Conservation (phyloP, 2,888 invertebrate genomes). For the Endomychus coccineus region DNA sequence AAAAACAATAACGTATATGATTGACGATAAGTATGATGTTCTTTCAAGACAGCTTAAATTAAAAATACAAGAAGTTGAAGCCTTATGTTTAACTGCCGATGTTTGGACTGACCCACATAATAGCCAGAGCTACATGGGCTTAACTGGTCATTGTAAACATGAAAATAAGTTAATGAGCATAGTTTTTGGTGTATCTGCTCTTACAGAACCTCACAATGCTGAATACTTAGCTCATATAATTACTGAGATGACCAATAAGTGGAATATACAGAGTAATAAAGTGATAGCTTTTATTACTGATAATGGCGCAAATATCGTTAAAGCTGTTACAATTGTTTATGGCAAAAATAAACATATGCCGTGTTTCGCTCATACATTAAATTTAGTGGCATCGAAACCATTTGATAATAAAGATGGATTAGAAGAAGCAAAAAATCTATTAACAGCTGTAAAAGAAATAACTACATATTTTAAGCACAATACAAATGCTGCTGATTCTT, state of each 20-base stretch:
- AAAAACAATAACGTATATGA: slow-evolving; percentile 7
- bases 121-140: slow-evolving; percentile 4
- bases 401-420: slow-evolving; percentile 2
- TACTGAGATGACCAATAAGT: slow-evolving; percentile 21
- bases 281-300: slow-evolving; percentile 24
- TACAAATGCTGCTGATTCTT: slow-evolving; percentile 23
- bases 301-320: slow-evolving; percentile 26
- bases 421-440: background rate
- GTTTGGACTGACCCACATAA: slow-evolving; percentile 8
- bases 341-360: slow-evolving; percentile 22
- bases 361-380: slow-evolving; percentile 23
- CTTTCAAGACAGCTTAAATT: slow-evolving; percentile 5
- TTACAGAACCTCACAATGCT: slow-evolving; percentile 16
- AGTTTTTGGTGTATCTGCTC: slow-evolving; percentile 8
- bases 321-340: slow-evolving; percentile 21
- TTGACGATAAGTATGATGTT: slow-evolving; percentile 8
- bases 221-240: slow-evolving; percentile 20
- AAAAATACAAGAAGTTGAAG: slow-evolving; percentile 7
- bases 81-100: slow-evolving; percentile 7
- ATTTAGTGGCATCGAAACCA: slow-evolving; percentile 22
- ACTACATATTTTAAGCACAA: slow-evolving; percentile 26
- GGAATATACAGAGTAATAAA: slow-evolving; percentile 16
- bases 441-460: slow-evolving; percentile 20
- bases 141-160: slow-evolving; percentile 10
- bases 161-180: slow-evolving; percentile 8